Percentiles rank a stretch among this genome's conserved stretches.
phyloP scores from a whole-genome alignment of 1,140 invertebrate species.

The Neodiprion fabricii region DNA sequence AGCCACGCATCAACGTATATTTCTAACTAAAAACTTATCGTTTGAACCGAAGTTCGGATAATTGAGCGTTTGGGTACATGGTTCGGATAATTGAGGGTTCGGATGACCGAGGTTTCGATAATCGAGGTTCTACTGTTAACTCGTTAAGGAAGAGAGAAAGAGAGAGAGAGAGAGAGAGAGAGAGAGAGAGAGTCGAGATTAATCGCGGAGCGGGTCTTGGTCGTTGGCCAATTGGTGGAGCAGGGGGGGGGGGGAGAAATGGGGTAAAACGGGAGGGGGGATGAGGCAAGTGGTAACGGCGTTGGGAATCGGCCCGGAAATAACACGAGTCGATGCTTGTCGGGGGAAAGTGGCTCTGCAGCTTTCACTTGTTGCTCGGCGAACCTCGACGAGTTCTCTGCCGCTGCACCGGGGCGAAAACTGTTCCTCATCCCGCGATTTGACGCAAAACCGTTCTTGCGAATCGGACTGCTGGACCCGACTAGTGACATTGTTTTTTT shows the following conservation, averaged over 20 bases:
- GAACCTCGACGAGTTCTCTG: conserved; percentile 24
- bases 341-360: conserved; percentile 58
- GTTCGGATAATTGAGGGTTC: too few species aligned
- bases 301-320: conserved; percentile 43
- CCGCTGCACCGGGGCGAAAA: background rate
- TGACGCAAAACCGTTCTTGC: too few species aligned
- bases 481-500: too few species aligned
- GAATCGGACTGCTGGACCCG: too few species aligned
- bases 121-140: too few species aligned
- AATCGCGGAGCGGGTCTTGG: background rate
- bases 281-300: background rate
- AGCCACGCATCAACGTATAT: too few species aligned
- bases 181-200: background rate
- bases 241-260: background rate
- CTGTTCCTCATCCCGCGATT: too few species aligned
- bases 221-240: background rate
- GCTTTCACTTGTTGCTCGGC: conserved; percentile 51
- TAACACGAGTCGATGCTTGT: conserved; percentile 41
- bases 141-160: background rate
- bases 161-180: background rate
- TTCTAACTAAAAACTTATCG: too few species aligned
- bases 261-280: background rate
- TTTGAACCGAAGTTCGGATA: too few species aligned
- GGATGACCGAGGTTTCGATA: too few species aligned
- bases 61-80: too few species aligned